Conservation (phyloP, 2,888 invertebrate genomes). For the Magallana nippona region DNA sequence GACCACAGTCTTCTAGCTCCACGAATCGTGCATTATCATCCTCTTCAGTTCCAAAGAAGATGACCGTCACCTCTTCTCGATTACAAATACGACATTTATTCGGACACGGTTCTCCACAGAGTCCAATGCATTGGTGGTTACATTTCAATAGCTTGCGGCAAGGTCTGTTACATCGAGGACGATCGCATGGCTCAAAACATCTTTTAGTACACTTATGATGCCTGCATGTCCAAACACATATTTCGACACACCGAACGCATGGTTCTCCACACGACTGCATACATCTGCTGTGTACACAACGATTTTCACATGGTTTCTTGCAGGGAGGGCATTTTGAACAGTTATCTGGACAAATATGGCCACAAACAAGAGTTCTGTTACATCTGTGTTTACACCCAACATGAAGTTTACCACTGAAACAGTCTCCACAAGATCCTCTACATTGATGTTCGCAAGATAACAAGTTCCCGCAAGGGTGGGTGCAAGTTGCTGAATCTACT, state of each 20-base stretch:
- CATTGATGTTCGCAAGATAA: constrained; percentile 67
- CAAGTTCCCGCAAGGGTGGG: constrained; percentile 48
- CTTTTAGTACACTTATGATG: constrained; percentile 36
- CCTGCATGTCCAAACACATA: constrained; percentile 40
- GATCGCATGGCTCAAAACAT: constrained; percentile 42
- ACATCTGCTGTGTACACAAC: constrained; percentile 39
- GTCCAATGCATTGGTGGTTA: constrained; percentile 40
- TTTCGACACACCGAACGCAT: constrained; percentile 36
- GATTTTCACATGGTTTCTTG: constrained; percentile 15
- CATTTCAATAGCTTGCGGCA: constrained; percentile 16
- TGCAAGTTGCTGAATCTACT: constrained; percentile 49
- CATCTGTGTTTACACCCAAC: constrained; percentile 31
- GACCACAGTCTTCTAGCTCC: constrained; percentile 74
- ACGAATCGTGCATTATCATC: constrained; percentile 82
- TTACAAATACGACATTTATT: constrained; percentile 36
- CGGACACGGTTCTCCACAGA: constrained; percentile 48
- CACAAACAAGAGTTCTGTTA: constrained; percentile 41
- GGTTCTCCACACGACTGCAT: constrained; percentile 9
- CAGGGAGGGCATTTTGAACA: constrained; percentile 42
- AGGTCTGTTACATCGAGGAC: constrained; percentile 29
- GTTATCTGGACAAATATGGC: constrained; percentile 36
- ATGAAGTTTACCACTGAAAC: constrained; percentile 6
- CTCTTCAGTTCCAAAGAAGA: constrained; percentile 82
- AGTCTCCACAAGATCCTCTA: constrained; percentile 31
- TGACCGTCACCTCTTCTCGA: constrained; percentile 62